phyloP scores from a whole-genome alignment of 2,797 vertebrate species.

The Cuniculus paca region DNA sequence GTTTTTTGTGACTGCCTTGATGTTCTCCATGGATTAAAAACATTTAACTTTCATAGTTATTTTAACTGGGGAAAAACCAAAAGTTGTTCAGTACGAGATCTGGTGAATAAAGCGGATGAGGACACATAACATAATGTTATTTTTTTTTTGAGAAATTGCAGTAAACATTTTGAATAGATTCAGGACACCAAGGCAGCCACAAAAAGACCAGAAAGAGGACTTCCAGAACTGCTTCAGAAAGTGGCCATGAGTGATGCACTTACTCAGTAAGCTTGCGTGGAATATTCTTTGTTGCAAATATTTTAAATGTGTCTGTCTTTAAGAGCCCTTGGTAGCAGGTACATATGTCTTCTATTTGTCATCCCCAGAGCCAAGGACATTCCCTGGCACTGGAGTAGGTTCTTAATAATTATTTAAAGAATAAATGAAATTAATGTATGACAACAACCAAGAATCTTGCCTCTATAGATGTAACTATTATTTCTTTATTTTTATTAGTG shows the following conservation, averaged over 20 bases:
- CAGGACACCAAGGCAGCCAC: background rate
- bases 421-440: background rate
- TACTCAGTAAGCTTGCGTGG: background rate
- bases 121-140: background rate
- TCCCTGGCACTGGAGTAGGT: background rate
- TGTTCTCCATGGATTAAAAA: background rate
- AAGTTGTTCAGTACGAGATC: background rate
- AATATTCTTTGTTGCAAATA: slow-evolving; percentile 4
- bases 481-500: background rate
- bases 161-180: background rate
- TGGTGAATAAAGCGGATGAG: background rate
- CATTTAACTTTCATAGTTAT: background rate
- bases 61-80: background rate
- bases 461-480: background rate
- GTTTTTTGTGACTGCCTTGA: background rate
- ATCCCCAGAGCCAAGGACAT: background rate
- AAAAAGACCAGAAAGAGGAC: background rate
- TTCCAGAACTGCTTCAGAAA: background rate
- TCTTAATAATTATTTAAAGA: slow-evolving; percentile 2
- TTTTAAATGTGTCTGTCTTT: background rate
- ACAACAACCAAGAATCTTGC: background rate
- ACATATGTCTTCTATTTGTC: background rate
- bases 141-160: background rate
- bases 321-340: background rate
- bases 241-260: background rate